Base-by-base conservation (phyloP, 2,888 invertebrate genomes). In the Electrophaes corylata region DNA sequence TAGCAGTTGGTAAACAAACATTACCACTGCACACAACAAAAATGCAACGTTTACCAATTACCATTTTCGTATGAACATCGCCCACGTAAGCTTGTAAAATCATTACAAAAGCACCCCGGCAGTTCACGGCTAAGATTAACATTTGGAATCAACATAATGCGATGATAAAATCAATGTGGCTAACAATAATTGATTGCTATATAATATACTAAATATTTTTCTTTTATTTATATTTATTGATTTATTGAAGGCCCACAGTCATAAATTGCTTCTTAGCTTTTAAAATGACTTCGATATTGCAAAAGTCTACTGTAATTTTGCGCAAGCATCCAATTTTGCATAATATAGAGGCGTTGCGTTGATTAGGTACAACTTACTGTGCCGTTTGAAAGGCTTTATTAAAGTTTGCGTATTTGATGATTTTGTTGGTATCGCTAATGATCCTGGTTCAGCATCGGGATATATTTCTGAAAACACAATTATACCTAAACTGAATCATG, bases 361-460 rank as follows among this genome's bases (percentile, higher is more conserved):
- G 48, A 47, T 31, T 16, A 11, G 31, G 48, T 37, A 39, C 39
- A 50, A 62, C 66, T 63, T 66, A 66, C 62, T 66, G 52, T 52
- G 57, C 58, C 62, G 52, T 44, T 55, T 60, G 40, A 62, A 64
- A 48, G 40, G 37, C 26, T 57, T 53, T 67, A 29, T 55, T 48
- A 64, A 41, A 47, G 16, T 52, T 12, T 50, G 43, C 11, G 40
- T 40, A 50, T 49, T 51, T 12, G 58, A 39, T 46, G 16, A 52
- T 8, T 26, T 23, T 45, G 55, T 26, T 35, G 43, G 46, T 53
- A 45, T 41, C 45, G 39, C 12, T 29, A 37, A 29, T 43, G 51
- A 52, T 45, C 56, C 62, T 33, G 46, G 49, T 8, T 44, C 39
- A 18, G 20, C 31, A 26, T 51, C 57, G 31, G 37, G 35, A 46